phyloP scores from a whole-genome alignment of 2,797 vertebrate species.

The Sparus aurata region DNA sequence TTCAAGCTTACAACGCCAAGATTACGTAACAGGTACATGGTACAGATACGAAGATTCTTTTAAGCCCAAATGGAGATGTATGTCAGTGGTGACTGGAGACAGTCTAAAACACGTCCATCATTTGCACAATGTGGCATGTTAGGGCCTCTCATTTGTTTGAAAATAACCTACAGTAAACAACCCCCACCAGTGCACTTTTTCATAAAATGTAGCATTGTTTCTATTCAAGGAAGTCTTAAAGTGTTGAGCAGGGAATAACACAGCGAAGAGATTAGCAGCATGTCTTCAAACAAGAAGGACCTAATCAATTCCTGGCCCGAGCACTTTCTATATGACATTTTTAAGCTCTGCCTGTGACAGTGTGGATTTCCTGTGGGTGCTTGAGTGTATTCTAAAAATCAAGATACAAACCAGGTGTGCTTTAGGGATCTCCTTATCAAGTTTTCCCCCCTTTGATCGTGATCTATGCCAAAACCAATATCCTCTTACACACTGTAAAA shows the following conservation, averaged over 20 bases:
- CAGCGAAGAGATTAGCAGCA: not conserved
- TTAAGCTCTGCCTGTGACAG: not conserved
- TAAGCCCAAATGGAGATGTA: no score
- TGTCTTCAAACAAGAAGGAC: not conserved
- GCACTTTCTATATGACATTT: not conserved
- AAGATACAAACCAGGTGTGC: not conserved
- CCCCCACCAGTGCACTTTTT: not conserved
- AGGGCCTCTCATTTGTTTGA: no score
- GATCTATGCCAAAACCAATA: not conserved
- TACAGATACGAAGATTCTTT: no score
- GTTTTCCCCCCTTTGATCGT: not conserved
- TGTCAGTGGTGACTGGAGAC: no score
- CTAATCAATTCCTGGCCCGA: not conserved
- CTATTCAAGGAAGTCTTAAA: not conserved
- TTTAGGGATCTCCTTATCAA: not conserved
- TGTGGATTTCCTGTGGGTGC: not conserved
- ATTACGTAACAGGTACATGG: no score
- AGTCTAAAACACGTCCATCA: not conserved
- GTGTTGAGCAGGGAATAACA: not conserved
- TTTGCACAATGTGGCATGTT: not conserved
- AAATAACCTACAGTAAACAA: not conserved
- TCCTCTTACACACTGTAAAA: not conserved
- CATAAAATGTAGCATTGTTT: not conserved
- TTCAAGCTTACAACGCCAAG: no score
- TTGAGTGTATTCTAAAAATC: not conserved